Evolutionary conservation across 2,888 invertebrate species (phyloP).

Genomic region (Endomychus coccineus): DNA sequence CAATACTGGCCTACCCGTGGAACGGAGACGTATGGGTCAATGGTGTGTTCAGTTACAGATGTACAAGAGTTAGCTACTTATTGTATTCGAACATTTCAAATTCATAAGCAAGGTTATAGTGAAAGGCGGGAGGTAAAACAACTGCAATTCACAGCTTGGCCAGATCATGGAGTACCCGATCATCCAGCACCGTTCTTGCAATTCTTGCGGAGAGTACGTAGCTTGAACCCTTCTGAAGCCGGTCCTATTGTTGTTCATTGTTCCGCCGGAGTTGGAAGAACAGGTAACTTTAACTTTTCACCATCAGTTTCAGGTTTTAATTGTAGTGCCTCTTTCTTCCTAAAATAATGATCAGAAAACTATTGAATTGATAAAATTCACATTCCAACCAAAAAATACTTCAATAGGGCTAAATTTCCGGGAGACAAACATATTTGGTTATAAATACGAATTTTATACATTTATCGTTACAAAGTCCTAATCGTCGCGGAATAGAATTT

Average conservation of each 20-base stretch:
- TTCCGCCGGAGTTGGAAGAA: slow-evolving; percentile 55
- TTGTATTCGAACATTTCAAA: slow-evolving; percentile 93
- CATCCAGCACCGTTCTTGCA: slow-evolving; percentile 98
- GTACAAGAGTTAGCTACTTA: slow-evolving; percentile 96
- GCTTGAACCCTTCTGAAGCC: slow-evolving; percentile 82
- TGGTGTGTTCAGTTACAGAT: slow-evolving; percentile 90
- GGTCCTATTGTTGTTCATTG: slow-evolving; percentile 96
- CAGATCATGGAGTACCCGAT: slow-evolving; percentile 98
- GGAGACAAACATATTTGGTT: too few relatives aligned
- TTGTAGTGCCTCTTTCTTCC: too few relatives aligned
- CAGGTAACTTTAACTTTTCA: too few relatives aligned
- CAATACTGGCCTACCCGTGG: slow-evolving; percentile 98
- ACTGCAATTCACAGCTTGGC: slow-evolving; percentile 99
- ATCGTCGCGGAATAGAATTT: too few relatives aligned
- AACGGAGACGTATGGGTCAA: slow-evolving; percentile 89
- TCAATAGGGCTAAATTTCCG: too few relatives aligned
- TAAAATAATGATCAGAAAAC: too few relatives aligned
- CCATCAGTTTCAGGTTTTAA: too few relatives aligned
- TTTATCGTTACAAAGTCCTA: too few relatives aligned
- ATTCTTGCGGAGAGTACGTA: slow-evolving; percentile 88
- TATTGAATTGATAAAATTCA: too few relatives aligned
- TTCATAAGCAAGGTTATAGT: slow-evolving; percentile 66
- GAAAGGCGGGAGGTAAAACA: slow-evolving; percentile 94
- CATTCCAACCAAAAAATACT: too few relatives aligned
- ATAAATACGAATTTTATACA: too few relatives aligned